Evolutionary conservation across 1,140 invertebrate species (phyloP), one percentile per base, ranked within the genome.

Genomic region (Helicoverpa zea): DNA sequence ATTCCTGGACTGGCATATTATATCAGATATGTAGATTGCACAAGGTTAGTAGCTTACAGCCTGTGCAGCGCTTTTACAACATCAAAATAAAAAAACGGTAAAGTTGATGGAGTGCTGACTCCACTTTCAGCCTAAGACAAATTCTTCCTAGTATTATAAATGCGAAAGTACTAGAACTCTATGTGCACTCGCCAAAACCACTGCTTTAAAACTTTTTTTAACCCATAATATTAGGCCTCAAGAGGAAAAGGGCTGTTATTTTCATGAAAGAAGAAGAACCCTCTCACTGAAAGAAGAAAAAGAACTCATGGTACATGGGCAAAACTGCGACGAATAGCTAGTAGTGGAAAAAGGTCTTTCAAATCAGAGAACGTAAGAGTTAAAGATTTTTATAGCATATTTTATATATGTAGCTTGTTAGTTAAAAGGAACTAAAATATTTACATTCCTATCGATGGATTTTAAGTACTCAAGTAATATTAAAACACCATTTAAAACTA

Each of bases 21-120:
- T 30, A 72, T 72, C 68, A 72, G 68, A 72, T 72, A 72, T 72
- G 49, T 54, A 72, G 68, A 52, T 72, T 52, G n/a, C 23, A 72
- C 49, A 72, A 7, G n/a, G n/a, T 52, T 54, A 72, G 18, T 23
- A 9, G 49, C 51, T 12, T 30, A 10, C 13, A 23, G 68, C 18
- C 54, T 47, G n/a, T 2, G 13, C 11, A 29, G 23, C 10, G 14
- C 3, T 35, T 4, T 12, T 2, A 16, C 30, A 54, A 30, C 54
- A 72, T 54, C 43, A 29, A 16, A 66, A 66, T 66, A 9, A 66
- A n/a, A n/a, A 47, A 49, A 13, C 13, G 63, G 30, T 66, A 63
- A 63, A 23, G 35, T 43, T 43, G 5, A 43, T 43, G 9, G 7
- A 43, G 35, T 9, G 35, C 35, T 43, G 9, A 43, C 35, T 43